Conservation (phyloP, 2,888 invertebrate genomes). For the Tachina lurida region DNA sequence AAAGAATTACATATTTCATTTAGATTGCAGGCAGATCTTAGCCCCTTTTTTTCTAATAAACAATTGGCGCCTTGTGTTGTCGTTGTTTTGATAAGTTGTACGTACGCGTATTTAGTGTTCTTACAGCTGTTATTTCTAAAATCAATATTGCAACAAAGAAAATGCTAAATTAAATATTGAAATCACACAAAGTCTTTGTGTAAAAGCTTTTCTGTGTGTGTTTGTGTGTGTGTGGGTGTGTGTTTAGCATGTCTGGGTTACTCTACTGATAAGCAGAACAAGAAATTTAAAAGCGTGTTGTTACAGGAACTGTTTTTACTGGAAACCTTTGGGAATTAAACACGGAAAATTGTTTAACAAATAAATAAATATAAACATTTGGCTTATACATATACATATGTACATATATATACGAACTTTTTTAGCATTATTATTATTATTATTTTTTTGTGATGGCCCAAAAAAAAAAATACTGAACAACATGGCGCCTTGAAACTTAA, state of each 20-base stretch:
- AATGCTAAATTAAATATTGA: slow-evolving; percentile 42
- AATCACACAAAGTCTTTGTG: slow-evolving; percentile 41
- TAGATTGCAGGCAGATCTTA: slow-evolving; percentile 38
- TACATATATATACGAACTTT: not conserved
- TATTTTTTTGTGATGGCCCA: too few relatives aligned
- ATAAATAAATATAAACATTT: not conserved
- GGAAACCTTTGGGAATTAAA: not conserved
- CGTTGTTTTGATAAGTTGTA: slow-evolving; percentile 38
- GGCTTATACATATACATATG: too few relatives aligned
- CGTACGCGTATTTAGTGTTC: slow-evolving; percentile 13
- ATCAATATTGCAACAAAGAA: slow-evolving; percentile 58
- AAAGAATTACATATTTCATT: slow-evolving; percentile 12
- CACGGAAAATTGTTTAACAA: not conserved
- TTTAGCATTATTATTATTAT: too few relatives aligned
- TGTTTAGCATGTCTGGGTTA: slow-evolving; percentile 50
- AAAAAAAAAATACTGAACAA: not conserved
- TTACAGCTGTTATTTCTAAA: slow-evolving; percentile 42
- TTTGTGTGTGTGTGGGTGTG: not conserved
- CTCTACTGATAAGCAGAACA: slow-evolving; percentile 32
- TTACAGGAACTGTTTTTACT: not conserved
- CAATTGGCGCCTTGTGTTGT: slow-evolving; percentile 42
- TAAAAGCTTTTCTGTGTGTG: not conserved
- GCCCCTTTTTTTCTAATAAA: slow-evolving; percentile 27
- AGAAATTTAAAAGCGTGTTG: not conserved
- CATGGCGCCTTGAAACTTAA: too few relatives aligned